These are phyloP conservation scores for Chrosomus eos DNA, from an alignment of 2,797 vertebrate species.

Conservation along the genomic window DNA sequence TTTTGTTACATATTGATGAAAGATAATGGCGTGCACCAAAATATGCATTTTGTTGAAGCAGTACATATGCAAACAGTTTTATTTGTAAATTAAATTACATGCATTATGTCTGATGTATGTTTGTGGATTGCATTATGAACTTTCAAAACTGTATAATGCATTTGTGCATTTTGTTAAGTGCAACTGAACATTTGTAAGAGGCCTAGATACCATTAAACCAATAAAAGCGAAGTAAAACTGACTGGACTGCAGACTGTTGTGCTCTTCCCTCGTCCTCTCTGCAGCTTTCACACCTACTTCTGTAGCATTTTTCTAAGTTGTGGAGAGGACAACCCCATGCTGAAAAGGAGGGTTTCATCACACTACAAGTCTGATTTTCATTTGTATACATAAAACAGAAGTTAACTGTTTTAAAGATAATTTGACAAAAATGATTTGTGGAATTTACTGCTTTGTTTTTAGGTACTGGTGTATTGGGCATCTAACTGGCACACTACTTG, in stretches of 20 bases:
- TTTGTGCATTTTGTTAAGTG: constrained; percentile 16
- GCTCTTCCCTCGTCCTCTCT: background rate
- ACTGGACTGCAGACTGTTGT: constrained; percentile 5
- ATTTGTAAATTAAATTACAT: constrained; percentile 3
- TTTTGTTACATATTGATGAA: background rate
- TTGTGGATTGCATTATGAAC: background rate
- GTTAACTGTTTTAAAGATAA: background rate
- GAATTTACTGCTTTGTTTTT: background rate
- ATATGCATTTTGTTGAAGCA: background rate
- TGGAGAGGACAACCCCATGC: background rate
- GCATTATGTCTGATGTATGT: background rate
- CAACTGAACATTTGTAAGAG: constrained; percentile 18
- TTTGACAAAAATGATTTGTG: background rate
- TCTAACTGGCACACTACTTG: background rate
- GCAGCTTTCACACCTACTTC: constrained; percentile 9
- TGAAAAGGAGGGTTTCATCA: background rate
- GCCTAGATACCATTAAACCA: background rate
- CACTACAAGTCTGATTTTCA: background rate
- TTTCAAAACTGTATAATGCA: background rate
- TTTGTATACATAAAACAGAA: background rate
- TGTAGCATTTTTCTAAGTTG: constrained; percentile 5
- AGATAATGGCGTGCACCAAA: background rate
- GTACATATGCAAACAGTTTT: background rate
- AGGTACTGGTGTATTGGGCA: background rate
- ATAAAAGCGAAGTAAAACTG: background rate